Percentiles rank a stretch among this genome's conserved stretches.
phyloP scores from a whole-genome alignment of 2,797 vertebrate genomes.

The Mastacembelus armatus region DNA sequence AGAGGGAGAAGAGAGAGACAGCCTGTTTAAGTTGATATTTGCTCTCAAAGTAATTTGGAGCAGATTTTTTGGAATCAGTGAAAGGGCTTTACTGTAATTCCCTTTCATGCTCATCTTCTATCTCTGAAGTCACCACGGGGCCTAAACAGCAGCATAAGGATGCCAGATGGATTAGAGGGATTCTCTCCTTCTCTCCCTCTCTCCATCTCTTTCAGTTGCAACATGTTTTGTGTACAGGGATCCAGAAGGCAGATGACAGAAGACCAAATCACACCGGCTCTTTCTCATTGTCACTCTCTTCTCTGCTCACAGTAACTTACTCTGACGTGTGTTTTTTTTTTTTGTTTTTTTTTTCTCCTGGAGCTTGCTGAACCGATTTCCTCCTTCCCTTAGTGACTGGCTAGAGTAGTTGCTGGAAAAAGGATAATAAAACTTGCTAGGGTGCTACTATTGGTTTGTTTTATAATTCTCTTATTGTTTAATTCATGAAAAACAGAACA shows the following conservation, averaged over 20 bases:
- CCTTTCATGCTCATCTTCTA: conserved; percentile 91
- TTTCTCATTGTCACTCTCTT: conserved; percentile 72
- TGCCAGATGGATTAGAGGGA: conserved; percentile 86
- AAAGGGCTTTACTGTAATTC: conserved; percentile 89
- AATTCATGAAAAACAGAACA: conserved; percentile 27
- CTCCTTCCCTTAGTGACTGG: conserved; percentile 40
- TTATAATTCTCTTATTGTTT: conserved; percentile 4
- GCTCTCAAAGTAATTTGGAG: conserved; percentile 92
- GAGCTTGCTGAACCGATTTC: conserved; percentile 60
- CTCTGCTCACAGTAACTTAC: conserved; percentile 65
- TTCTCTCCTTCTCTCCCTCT: conserved; percentile 61
- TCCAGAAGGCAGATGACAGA: conserved; percentile 74
- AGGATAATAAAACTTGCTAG: conserved; percentile 21
- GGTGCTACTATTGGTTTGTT: conserved; percentile 11
- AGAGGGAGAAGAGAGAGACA: conserved; percentile 72
- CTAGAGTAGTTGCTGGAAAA: conserved; percentile 39
- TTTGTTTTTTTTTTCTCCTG: conserved; percentile 21
- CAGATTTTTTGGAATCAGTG: conserved; percentile 88
- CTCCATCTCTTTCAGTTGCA: conserved; percentile 61
- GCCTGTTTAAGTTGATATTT: conserved; percentile 90
- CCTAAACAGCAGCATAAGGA: conserved; percentile 90
- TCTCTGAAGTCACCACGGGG: conserved; percentile 83
- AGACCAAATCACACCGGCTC: conserved; percentile 71
- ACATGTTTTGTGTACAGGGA: conserved; percentile 72
- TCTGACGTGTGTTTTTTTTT: conserved; percentile 55